Percentiles rank a stretch among this genome's conserved stretches.
These are phyloP conservation scores for Antigone vipio DNA, from an alignment of 2,113 vertebrate genomes.

Conservation along the genomic window DNA sequence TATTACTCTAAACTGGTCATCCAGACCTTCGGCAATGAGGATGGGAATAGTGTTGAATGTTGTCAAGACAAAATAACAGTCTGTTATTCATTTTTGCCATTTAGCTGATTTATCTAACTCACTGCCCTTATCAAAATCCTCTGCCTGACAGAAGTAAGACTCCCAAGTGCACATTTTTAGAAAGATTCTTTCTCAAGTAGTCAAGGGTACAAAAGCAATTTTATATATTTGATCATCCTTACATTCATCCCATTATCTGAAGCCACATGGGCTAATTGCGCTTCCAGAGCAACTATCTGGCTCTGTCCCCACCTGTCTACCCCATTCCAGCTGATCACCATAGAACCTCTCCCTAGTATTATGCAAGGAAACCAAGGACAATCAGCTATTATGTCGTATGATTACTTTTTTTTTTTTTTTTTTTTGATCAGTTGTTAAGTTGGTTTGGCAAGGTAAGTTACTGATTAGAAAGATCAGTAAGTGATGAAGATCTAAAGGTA, in stretches of 20 bases:
- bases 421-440: neutral
- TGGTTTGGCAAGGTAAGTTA: neutral
- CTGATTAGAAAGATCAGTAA: neutral
- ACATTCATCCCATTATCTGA: neutral
- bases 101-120: neutral
- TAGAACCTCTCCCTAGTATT: neutral
- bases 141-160: neutral
- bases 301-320: neutral
- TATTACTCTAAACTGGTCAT: neutral
- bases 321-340: neutral
- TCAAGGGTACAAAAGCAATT: neutral
- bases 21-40: neutral
- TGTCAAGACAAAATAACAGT: neutral
- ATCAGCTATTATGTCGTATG: neutral
- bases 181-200: neutral
- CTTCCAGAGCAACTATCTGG: neutral
- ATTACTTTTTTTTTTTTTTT: neutral
- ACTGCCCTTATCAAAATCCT: neutral
- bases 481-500: neutral
- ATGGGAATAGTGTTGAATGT: neutral
- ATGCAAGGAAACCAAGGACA: neutral
- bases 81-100: neutral
- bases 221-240: neutral
- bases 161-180: neutral
- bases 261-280: neutral